Evolutionary conservation across 1,140 invertebrate species (phyloP), one percentile per base, ranked within the genome.

Genomic region (Phthorimaea operculella): DNA sequence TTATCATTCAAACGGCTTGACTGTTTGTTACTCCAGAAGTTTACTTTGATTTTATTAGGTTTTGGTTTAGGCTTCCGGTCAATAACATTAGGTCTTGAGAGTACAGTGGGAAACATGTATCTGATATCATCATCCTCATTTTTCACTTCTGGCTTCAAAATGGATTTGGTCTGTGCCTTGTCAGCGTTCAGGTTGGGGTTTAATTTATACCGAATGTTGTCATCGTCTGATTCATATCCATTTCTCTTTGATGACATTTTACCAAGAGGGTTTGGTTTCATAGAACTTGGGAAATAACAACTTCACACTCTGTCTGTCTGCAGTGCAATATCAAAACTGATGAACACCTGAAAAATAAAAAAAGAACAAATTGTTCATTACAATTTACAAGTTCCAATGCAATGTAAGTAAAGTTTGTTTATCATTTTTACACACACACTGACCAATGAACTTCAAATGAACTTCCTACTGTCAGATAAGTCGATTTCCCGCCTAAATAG

Each of bases 11-110:
- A 62, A 17, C 57, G 75, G 1, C 57, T 51, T 33, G 64, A 59
- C 64, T 68, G 65, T 56, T 82, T 85, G 56, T 70, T 78, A 55
- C 82, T 85, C 82, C 79, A 85, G 52, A 85, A 85, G 48, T 85
- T 85, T 0, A 85, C 79, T 70, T 85, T 85, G 6, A 83, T 81
- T 70, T 77, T 82, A 28, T 28, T 28, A 10, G 73, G 66, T 69
- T 80, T 85, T n/a, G 64, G 60, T 65, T 83, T 80, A 12, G 61
- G 57, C 55, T 80, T 82, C 8, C 59, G 58, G 48, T 77, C 70
- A 11, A 45, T 0, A 33, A 55, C 39, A 62, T 78, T 75, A 14
- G 55, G 49, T 64, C 74, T 79, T 18, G 52, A 48, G 50, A 67
- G 18, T 15, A 58, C 52, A 56, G 67, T 54, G 16, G 78, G 70